Percentiles rank a stretch among this genome's conserved stretches.
These are phyloP conservation scores for Andinoacara biseriatus DNA, from an alignment of 2,113 vertebrate species.

Conservation along the genomic window DNA sequence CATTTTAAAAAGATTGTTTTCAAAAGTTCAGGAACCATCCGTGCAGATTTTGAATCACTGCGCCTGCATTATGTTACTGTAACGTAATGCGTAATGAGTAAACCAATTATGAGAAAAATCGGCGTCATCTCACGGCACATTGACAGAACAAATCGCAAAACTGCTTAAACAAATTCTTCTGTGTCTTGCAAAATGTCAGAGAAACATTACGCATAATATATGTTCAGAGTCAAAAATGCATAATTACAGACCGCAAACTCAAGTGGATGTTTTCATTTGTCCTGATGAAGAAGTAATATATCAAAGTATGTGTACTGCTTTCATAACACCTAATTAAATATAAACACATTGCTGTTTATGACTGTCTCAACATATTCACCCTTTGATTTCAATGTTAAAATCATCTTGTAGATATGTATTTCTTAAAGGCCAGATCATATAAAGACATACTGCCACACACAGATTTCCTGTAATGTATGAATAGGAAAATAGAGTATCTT, in stretches of 20 bases:
- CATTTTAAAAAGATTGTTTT: background rate
- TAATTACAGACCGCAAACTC: background rate
- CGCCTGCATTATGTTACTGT: background rate
- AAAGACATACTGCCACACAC: background rate
- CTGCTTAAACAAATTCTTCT: background rate
- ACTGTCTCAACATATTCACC: background rate
- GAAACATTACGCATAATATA: background rate
- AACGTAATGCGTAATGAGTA: background rate
- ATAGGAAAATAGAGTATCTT: background rate
- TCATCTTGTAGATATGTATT: background rate
- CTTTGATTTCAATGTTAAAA: background rate
- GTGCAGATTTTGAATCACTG: background rate
- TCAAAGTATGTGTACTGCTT: background rate
- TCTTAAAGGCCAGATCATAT: background rate
- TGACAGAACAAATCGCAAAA: background rate
- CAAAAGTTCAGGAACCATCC: background rate
- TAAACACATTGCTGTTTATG: background rate
- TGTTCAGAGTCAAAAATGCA: conserved; percentile 1
- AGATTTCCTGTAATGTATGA: background rate
- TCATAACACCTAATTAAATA: conserved; percentile 1
- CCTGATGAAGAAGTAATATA: background rate
- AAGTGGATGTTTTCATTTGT: conserved; percentile 1
- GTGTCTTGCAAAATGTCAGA: conserved; percentile 13
- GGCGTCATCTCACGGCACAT: background rate
- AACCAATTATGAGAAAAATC: background rate